phyloP scores from a whole-genome alignment of 2,113 vertebrate genomes.

The Aegotheles bennettii region DNA sequence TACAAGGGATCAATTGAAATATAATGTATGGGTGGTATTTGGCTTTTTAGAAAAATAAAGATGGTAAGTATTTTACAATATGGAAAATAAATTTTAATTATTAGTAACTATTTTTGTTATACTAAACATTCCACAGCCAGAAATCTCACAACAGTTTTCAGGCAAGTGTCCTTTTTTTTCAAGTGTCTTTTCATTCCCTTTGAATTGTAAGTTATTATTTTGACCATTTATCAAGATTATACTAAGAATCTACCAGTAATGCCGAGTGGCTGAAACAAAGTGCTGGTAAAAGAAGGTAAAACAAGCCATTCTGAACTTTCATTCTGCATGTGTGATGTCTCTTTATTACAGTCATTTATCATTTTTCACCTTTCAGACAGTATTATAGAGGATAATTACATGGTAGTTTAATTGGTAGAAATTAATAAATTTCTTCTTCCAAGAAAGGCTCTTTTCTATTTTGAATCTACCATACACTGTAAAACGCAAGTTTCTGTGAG shows the following conservation, averaged over 20 bases:
- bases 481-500: neutral
- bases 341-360: constrained; percentile 40
- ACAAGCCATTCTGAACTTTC: neutral
- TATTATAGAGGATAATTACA: constrained; percentile 45
- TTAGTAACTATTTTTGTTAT: neutral
- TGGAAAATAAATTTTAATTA: neutral
- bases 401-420: constrained; percentile 18
- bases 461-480: neutral
- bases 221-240: neutral
- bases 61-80: neutral
- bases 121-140: neutral
- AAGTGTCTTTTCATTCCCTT: neutral
- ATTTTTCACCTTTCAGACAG: constrained; percentile 42
- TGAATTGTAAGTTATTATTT: neutral
- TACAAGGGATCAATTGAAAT: neutral
- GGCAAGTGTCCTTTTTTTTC: neutral
- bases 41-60: neutral
- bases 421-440: constrained; percentile 32
- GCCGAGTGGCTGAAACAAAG: neutral
- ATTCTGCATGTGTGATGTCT: neutral
- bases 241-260: neutral
- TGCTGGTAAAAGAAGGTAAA: neutral
- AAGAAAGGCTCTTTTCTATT: constrained; percentile 19
- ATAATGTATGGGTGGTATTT: neutral
- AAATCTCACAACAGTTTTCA: neutral